These are phyloP conservation scores for Diloba caeruleocephala DNA, from an alignment of 2,888 invertebrate species.

Conservation along the genomic window DNA sequence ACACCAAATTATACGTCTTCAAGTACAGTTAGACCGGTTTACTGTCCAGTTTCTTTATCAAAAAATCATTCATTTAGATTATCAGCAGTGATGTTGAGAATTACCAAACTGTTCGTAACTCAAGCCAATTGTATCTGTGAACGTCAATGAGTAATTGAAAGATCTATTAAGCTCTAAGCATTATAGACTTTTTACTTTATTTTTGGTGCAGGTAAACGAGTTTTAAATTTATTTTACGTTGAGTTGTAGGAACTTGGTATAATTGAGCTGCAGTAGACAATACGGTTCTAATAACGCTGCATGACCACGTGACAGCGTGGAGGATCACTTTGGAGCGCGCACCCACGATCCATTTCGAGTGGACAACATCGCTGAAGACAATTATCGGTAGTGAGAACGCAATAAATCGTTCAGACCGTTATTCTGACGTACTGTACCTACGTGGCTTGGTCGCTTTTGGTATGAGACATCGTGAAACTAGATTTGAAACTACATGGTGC, in stretches of 20 bases:
- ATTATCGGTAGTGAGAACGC: constrained; percentile 67
- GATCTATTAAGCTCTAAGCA: too few species aligned
- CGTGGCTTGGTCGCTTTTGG: constrained; percentile 27
- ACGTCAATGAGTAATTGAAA: too few species aligned
- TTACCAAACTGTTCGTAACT: too few species aligned
- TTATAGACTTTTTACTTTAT: too few species aligned
- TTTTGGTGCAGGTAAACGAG: too few species aligned
- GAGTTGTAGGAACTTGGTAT: background rate
- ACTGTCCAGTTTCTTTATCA: too few species aligned
- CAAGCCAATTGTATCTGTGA: too few species aligned
- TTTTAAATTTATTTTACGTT: too few species aligned
- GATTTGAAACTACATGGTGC: constrained; percentile 22
- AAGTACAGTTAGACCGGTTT: too few species aligned
- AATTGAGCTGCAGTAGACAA: background rate
- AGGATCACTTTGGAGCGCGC: constrained; percentile 52
- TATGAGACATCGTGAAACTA: constrained; percentile 17
- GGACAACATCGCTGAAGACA: constrained; percentile 70
- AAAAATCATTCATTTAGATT: too few species aligned
- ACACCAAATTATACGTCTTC: too few species aligned
- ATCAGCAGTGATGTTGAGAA: too few species aligned
- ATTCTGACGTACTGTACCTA: constrained; percentile 38
- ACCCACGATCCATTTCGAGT: constrained; percentile 73
- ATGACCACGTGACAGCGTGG: constrained; percentile 42
- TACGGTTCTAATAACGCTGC: constrained; percentile 26
- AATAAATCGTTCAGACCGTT: constrained; percentile 72